These are phyloP conservation scores for Falco punctatus DNA, from an alignment of 2,113 vertebrate genomes.

Conservation along the genomic window DNA sequence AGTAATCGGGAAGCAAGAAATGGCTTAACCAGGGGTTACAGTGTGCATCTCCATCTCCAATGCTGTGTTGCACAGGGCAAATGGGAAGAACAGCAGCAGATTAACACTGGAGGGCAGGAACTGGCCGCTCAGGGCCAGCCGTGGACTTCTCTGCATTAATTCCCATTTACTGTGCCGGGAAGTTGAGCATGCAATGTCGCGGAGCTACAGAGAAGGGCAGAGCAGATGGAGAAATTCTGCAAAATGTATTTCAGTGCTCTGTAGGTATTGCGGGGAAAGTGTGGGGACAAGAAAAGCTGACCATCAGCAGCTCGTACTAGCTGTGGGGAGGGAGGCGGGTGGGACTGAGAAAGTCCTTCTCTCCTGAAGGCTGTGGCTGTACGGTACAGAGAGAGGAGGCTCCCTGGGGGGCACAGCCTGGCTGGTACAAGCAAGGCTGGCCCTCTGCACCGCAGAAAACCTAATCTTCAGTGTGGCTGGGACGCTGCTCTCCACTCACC, in stretches of 20 bases:
- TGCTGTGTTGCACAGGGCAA: background rate
- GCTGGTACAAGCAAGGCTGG: background rate
- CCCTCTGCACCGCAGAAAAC: background rate
- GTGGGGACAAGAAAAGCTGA: background rate
- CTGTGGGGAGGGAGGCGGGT: background rate
- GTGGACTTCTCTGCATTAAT: background rate
- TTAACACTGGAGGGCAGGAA: background rate
- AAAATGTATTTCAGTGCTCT: background rate
- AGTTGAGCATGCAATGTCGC: background rate
- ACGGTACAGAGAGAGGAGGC: fast-evolving
- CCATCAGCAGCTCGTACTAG: fast-evolving
- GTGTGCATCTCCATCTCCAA: background rate
- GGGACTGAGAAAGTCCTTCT: background rate
- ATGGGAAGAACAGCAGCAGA: background rate
- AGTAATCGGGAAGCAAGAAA: background rate
- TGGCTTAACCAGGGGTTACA: background rate
- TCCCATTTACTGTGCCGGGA: background rate
- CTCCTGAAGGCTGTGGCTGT: background rate
- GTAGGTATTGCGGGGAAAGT: background rate
- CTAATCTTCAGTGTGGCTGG: background rate
- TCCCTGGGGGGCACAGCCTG: background rate
- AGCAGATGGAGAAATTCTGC: background rate
- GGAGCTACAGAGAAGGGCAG: background rate
- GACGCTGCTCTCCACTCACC: background rate
- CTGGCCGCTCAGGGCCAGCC: background rate